These are phyloP conservation scores for Neosalanx taihuensis DNA, from an alignment of 2,797 vertebrate genomes.

Conservation along the genomic window DNA sequence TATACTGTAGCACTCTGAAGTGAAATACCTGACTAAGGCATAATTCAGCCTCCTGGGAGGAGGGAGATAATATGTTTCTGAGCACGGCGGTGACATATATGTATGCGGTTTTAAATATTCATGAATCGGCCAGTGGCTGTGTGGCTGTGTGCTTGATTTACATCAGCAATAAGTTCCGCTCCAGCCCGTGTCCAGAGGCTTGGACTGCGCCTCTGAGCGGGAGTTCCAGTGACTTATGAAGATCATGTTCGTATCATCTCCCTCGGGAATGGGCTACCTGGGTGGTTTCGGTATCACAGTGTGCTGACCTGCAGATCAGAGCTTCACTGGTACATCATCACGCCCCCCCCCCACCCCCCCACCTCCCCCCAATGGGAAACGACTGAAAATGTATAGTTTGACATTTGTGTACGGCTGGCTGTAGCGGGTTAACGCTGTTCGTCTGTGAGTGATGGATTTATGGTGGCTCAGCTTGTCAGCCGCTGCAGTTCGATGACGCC, in stretches of 20 bases:
- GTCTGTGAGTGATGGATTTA: neutral
- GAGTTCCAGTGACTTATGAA: slow-evolving; percentile 43
- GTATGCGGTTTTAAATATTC: slow-evolving; percentile 64
- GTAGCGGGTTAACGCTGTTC: neutral
- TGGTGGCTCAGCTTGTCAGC: neutral
- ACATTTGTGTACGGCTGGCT: neutral
- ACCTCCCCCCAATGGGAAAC: slow-evolving; percentile 23
- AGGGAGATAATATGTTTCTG: slow-evolving; percentile 30
- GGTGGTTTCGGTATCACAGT: slow-evolving; percentile 36
- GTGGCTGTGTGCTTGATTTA: slow-evolving; percentile 57
- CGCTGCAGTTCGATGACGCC: neutral
- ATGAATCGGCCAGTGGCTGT: slow-evolving; percentile 46
- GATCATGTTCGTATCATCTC: slow-evolving; percentile 46
- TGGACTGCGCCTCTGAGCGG: slow-evolving; percentile 49
- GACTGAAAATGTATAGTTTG: slow-evolving; percentile 30
- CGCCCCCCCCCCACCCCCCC: slow-evolving; percentile 19
- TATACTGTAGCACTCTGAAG: slow-evolving; percentile 6
- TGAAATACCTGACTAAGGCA: slow-evolving; percentile 21
- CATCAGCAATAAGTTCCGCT: slow-evolving; percentile 63
- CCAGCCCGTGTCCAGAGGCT: slow-evolving; percentile 46
- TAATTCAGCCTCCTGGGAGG: slow-evolving; percentile 43
- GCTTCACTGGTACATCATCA: slow-evolving; percentile 10
- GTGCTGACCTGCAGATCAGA: slow-evolving; percentile 32
- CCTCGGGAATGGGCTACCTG: slow-evolving; percentile 48
- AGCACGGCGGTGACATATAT: slow-evolving; percentile 32